Base-by-base conservation (phyloP, 2,797 vertebrate genomes). In the Eulemur coronatus region DNA sequence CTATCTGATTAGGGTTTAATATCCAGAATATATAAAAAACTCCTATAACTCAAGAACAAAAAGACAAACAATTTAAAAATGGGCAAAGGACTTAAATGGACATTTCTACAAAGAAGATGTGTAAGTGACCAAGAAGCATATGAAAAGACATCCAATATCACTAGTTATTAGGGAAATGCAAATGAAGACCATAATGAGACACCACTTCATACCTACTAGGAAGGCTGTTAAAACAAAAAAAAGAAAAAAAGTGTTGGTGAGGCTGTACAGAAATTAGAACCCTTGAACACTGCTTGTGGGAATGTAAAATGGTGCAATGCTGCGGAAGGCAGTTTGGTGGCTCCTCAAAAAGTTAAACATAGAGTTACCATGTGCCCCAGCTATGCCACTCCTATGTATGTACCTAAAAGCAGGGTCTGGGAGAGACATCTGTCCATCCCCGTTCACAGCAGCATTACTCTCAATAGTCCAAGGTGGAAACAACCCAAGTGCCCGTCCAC, bases 41-140 rank as follows among this genome's bases (percentile, higher is more conserved):
- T 43, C 55, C 67, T 89, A 35, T 1, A 89, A 65, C 26, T 70
- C 4, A 50, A 89, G 61, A 89, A 82, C 12, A 41, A 46, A 84
- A 63, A 38, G 50, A 70, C 22, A 80, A 70, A 33, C 22, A 55
- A 89, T 7, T 84, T 57, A 88, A 84, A 96, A 70, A 65, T 6
- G 28, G 35, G 35, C 22, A 70, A 46, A 87, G 13, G 22, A 65
- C 72, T 33, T 84, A 30, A 50, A 24, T 13, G 46, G 72, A 52
- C 4, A 75, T n/a, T 89, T 95, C 38, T 91, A 55, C 46, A 57
- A 84, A 96, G 63, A 80, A 80, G 57, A 65, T 13, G 59, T 0
- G 15, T 17, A 75, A 90, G 15, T 65, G 78, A 46, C 57, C 50
- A 35, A 38, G 17, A 72, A 35, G 26, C 78, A 73, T 11, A n/a